Conservation (phyloP, 1,140 invertebrate genomes). For the Armadillidium nasatum region DNA sequence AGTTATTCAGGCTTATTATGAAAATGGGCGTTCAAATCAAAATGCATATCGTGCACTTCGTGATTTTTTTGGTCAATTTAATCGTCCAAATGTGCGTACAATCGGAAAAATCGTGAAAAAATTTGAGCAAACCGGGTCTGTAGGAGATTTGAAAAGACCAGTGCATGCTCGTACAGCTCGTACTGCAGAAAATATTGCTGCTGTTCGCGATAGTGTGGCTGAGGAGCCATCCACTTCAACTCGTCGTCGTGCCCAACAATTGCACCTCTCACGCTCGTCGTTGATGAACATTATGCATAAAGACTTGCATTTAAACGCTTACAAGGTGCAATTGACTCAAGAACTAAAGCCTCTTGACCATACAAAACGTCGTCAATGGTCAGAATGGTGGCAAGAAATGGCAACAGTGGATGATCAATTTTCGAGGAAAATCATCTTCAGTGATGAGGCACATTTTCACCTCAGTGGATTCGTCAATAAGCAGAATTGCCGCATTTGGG, state of each 20-base stretch:
- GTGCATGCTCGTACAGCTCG: too few relatives aligned
- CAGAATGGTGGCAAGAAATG: not conserved
- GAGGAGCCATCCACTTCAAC: not conserved
- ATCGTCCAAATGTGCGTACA: too few relatives aligned
- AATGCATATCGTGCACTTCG: too few relatives aligned
- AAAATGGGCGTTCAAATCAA: too few relatives aligned
- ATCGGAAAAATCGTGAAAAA: too few relatives aligned
- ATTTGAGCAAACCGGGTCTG: too few relatives aligned
- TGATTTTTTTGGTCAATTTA: too few relatives aligned
- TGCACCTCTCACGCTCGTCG: not conserved
- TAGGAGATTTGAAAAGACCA: too few relatives aligned
- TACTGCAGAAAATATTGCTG: too few relatives aligned
- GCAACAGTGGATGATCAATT: not conserved
- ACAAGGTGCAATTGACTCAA: not conserved
- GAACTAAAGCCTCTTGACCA: not conserved
- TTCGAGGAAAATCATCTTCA: constrained; percentile 46
- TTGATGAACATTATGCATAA: not conserved
- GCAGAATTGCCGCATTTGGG: constrained; percentile 47
- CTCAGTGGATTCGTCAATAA: constrained; percentile 45
- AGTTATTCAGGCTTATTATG: too few relatives aligned
- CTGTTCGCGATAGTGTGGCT: too few relatives aligned
- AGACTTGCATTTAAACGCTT: not conserved
- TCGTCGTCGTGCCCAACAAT: constrained; percentile 4
- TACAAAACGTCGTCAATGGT: constrained; percentile 12
- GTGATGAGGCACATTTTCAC: constrained; percentile 46